Conservation (phyloP, 1,140 invertebrate species). For the Monomorium pharaonis region DNA sequence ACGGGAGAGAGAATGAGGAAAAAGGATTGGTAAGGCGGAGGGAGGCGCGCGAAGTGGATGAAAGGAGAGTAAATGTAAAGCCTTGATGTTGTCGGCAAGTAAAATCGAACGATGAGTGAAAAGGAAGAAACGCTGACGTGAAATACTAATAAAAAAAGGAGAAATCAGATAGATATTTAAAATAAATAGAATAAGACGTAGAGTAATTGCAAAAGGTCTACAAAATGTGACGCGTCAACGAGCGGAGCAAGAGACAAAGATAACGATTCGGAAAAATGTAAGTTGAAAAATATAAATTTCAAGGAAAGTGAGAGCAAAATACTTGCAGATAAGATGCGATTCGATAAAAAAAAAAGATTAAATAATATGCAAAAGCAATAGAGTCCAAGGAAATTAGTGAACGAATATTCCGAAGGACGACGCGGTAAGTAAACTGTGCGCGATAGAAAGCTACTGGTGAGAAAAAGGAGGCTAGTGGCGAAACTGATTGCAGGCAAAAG, state of each 20-base stretch:
- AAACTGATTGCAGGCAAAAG: slow-evolving; percentile 32
- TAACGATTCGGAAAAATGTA: neutral
- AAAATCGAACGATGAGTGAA: slow-evolving; percentile 16
- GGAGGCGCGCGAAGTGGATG: slow-evolving; percentile 11
- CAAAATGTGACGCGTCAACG: neutral
- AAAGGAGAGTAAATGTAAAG: slow-evolving; percentile 24
- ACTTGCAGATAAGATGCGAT: slow-evolving; percentile 9
- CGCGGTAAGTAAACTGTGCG: neutral
- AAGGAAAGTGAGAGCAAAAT: neutral
- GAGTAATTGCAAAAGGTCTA: neutral
- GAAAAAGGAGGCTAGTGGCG: neutral
- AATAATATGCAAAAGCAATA: slow-evolving; percentile 25
- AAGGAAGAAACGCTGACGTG: neutral
- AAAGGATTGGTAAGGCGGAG: slow-evolving; percentile 7
- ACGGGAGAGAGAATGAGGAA: slow-evolving; percentile 31
- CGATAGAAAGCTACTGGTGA: neutral
- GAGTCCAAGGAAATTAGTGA: slow-evolving; percentile 32
- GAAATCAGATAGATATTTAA: slow-evolving; percentile 20
- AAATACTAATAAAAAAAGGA: slow-evolving; percentile 4
- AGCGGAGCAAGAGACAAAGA: neutral
- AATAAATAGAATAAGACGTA: slow-evolving; percentile 27
- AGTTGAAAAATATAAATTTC: slow-evolving; percentile 22
- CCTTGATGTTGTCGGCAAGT: neutral
- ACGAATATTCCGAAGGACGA: neutral
- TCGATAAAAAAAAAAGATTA: neutral